phyloP scores from a whole-genome alignment of 2,888 invertebrate genomes.

The Morinoia aosen region DNA sequence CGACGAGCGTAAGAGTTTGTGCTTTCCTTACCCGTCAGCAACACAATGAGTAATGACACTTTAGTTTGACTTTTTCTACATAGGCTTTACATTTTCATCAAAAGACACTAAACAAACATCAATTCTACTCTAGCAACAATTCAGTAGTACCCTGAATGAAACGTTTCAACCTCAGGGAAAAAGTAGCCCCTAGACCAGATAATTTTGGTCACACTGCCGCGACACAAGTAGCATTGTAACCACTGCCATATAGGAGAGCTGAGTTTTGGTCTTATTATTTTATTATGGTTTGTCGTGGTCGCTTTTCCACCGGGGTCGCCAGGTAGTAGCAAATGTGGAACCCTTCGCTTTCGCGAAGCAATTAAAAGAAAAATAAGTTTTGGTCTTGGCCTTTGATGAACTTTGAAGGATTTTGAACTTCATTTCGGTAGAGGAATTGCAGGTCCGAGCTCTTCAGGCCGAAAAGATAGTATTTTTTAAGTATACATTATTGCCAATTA shows the following conservation, averaged over 20 bases:
- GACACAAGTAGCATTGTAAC: background rate
- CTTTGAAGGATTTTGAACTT: background rate
- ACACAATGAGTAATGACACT: background rate
- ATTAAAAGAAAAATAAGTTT: no score
- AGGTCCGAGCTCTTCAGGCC: background rate
- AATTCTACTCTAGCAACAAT: background rate
- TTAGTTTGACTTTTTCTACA: background rate
- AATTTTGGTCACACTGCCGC: background rate
- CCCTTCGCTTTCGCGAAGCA: no score
- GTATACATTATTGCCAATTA: background rate
- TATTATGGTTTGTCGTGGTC: no score
- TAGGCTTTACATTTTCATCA: background rate
- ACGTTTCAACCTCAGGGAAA: background rate
- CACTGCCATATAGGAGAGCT: background rate
- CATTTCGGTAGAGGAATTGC: background rate
- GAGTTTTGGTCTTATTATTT: background rate
- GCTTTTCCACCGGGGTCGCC: no score
- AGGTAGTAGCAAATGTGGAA: no score
- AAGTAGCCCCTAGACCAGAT: background rate
- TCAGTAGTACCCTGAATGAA: background rate
- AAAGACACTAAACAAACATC: background rate
- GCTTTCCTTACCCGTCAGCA: background rate
- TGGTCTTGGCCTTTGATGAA: no score
- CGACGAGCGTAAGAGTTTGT: background rate
- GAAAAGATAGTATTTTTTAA: no score